These are phyloP conservation scores for Enteromius paludinosus DNA, from an alignment of 2,797 vertebrate genomes.

Conservation along the genomic window DNA sequence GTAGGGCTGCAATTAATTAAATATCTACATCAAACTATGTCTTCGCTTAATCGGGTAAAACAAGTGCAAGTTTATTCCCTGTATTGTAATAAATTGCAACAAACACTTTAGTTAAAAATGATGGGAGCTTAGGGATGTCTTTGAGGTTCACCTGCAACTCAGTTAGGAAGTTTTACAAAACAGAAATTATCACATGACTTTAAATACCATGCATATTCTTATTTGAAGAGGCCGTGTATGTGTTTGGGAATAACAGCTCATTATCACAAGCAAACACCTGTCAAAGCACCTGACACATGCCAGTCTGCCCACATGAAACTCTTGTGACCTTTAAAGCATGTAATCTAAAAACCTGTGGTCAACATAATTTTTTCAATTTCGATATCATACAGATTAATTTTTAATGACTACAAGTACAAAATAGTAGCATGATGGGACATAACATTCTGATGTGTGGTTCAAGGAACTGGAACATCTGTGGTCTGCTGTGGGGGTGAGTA, in stretches of 20 bases:
- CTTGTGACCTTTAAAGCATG: background rate
- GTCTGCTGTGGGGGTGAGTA: background rate
- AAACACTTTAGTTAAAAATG: background rate
- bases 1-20: background rate
- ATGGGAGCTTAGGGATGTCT: background rate
- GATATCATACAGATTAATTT: background rate
- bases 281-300: slow-evolving; percentile 3
- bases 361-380: background rate
- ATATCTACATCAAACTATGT: background rate
- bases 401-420: background rate
- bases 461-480: background rate
- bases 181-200: background rate
- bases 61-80: background rate
- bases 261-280: background rate
- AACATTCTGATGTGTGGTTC: background rate
- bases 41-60: slow-evolving; percentile 8
- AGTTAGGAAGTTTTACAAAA: background rate
- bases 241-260: background rate
- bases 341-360: background rate
- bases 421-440: background rate
- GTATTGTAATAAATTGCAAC: background rate
- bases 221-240: background rate
- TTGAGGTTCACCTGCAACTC: background rate
- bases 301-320: background rate
- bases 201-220: background rate